Evolutionary conservation across 1,140 invertebrate species (phyloP), one percentile per base, ranked within the genome.

Genomic region (Brachionus angularis): DNA sequence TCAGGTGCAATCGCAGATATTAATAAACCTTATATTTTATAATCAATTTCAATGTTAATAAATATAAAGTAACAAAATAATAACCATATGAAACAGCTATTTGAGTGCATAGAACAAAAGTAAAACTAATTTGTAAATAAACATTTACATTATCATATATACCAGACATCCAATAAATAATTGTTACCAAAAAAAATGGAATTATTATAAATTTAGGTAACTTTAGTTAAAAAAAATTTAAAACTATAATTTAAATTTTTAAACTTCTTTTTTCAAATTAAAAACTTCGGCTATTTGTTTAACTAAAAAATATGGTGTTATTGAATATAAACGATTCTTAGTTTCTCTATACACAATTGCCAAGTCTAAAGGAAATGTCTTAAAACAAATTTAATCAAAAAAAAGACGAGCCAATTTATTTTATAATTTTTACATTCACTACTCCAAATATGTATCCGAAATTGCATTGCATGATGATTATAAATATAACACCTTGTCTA

Each of bases 401-500:
- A n/a, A n/a, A n/a, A n/a, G n/a, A n/a, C n/a, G n/a, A n/a, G n/a
- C n/a, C n/a, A n/a, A n/a, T n/a, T n/a, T n/a, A n/a, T 34, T 34
- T 58, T 42, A 1, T 18, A 44, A 64, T 23, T 21, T 23, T 29
- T 67, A 67, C 67, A 74, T 76, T 77, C 12, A 79, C 42, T 36
- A 79, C 78, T 39, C 75, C 74, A 69, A 83, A 83, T 69, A 80
- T 71, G 50, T 73, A 79, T 27, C 55, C 71, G 67, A 76, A 75
- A 16, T 76, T 77, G 88, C 92, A 91, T 78, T 93, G 93, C 3
- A 89, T 93, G 1, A 96, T 83, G 77, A 94, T 88, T 67, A 96
- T 86, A 78, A 95, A 96, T 21, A 96, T 84, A 18, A 89, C 90
- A 49, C 94, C 94, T 78, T 95, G 95, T 71, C 97, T 92, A 79